Percentiles rank a stretch among this genome's conserved stretches.
These are phyloP conservation scores for Acanthochromis polyacanthus DNA, from an alignment of 2,113 vertebrate genomes.

Conservation along the genomic window DNA sequence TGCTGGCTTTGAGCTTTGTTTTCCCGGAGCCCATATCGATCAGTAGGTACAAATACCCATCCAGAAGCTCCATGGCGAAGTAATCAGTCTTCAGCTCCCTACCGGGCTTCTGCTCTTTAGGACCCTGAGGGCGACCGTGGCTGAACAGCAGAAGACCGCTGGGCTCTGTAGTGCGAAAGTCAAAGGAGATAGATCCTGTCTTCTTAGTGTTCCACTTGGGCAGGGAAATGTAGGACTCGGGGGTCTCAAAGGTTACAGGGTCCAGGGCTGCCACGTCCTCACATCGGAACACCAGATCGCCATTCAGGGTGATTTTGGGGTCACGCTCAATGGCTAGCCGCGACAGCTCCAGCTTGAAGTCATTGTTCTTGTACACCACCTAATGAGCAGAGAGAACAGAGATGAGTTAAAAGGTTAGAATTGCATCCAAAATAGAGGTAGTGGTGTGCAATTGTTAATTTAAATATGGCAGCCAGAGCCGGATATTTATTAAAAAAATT, in stretches of 20 bases:
- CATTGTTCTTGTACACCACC: constrained; percentile 98
- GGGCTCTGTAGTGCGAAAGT: constrained; percentile 94
- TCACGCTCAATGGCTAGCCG: constrained; percentile 92
- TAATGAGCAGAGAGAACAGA: constrained; percentile 45
- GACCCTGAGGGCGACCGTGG: constrained; percentile 85
- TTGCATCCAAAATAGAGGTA: not conserved
- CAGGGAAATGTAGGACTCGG: constrained; percentile 89
- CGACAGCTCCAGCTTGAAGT: constrained; percentile 95
- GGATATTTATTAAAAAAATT: not conserved
- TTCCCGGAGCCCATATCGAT: constrained; percentile 95
- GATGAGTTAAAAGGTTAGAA: not conserved
- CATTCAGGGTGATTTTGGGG: constrained; percentile 92
- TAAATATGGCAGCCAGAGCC: not conserved
- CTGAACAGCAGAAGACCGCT: constrained; percentile 93
- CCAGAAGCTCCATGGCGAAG: constrained; percentile 93
- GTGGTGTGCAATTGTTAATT: not conserved
- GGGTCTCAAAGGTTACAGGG: constrained; percentile 91
- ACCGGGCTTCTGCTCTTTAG: constrained; percentile 83
- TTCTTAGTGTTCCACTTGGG: constrained; percentile 93
- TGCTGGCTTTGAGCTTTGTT: constrained; percentile 91
- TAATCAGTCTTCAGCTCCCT: constrained; percentile 88
- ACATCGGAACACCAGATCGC: constrained; percentile 92
- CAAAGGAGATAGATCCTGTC: constrained; percentile 93
- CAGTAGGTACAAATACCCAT: constrained; percentile 91
- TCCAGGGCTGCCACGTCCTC: constrained; percentile 92